phyloP scores from a whole-genome alignment of 92 coral and sea anemone genomes.

The Bergia puertoricense region DNA sequence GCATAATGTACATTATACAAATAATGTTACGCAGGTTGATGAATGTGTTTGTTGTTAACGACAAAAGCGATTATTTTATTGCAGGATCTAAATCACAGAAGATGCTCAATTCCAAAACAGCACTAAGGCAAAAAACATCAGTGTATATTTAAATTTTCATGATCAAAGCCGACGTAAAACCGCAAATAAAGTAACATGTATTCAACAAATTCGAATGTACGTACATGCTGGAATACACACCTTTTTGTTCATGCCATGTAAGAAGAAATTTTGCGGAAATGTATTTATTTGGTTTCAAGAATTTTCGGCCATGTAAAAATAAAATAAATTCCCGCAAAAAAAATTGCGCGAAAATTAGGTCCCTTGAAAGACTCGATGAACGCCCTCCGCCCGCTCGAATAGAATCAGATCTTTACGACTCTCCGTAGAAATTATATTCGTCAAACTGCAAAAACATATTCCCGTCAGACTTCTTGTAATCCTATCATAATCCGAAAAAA shows the following conservation, averaged over 20 bases:
- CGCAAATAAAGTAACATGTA: slow-evolving; percentile 4
- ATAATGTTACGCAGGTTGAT: slow-evolving; percentile 13
- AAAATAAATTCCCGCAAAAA: neutral
- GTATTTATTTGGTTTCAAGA: too few relatives aligned
- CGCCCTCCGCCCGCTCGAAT: too few relatives aligned
- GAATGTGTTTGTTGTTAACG: slow-evolving; percentile 7
- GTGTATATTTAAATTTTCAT: neutral
- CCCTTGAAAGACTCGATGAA: too few relatives aligned
- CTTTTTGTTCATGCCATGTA: neutral
- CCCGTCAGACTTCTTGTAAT: too few relatives aligned
- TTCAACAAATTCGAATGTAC: slow-evolving; percentile 5
- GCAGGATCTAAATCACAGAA: slow-evolving; percentile 16
- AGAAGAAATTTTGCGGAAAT: too few relatives aligned
- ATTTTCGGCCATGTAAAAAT: too few relatives aligned
- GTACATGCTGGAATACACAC: slow-evolving; percentile 7
- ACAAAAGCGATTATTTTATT: slow-evolving; percentile 26
- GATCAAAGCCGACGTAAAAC: slow-evolving; percentile 8
- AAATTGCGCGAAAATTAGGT: neutral
- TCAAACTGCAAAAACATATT: too few relatives aligned
- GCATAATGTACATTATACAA: slow-evolving; percentile 8
- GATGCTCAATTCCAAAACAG: slow-evolving; percentile 4
- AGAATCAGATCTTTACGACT: too few relatives aligned
- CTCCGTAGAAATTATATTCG: too few relatives aligned
- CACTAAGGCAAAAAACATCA: neutral
- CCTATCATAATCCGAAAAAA: too few relatives aligned